phyloP scores from a whole-genome alignment of 2,888 invertebrate genomes.

The Spatulosminthurus flaviceps region DNA sequence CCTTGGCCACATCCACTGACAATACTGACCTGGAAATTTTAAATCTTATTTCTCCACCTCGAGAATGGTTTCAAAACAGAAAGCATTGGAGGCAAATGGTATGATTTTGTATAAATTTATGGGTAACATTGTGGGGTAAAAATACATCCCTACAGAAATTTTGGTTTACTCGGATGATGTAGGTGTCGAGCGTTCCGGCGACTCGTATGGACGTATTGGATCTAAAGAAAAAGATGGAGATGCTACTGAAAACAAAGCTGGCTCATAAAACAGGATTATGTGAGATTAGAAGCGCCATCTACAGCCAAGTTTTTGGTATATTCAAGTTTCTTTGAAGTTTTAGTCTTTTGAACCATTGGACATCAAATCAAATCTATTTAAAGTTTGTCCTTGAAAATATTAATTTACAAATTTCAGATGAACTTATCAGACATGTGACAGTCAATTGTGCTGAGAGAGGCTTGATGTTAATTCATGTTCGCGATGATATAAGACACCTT shows the following conservation, averaged over 20 bases:
- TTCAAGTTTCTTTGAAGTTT: not conserved
- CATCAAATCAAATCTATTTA: too few relatives aligned
- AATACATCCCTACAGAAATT: too few relatives aligned
- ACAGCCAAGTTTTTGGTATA: constrained; percentile 37
- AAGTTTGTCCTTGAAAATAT: too few relatives aligned
- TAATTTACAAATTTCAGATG: too few relatives aligned
- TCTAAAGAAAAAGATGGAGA: constrained; percentile 35
- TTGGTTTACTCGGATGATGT: too few relatives aligned
- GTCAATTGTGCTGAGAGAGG: constrained; percentile 42
- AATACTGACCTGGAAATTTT: constrained; percentile 39
- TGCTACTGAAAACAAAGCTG: constrained; percentile 2
- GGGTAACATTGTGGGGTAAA: too few relatives aligned
- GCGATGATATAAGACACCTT: constrained; percentile 13
- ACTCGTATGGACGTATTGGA: constrained; percentile 28
- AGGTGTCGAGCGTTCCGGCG: constrained; percentile 47
- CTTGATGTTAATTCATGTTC: constrained; percentile 29
- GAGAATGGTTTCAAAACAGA: constrained; percentile 22
- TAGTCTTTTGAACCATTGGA: too few relatives aligned
- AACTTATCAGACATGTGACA: constrained; percentile 33
- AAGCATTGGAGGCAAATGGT: constrained; percentile 39
- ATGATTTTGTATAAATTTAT: not conserved
- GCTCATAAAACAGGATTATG: constrained; percentile 34
- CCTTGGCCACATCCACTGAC: not conserved
- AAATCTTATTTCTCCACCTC: constrained; percentile 34
- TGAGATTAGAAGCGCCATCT: constrained; percentile 22